phyloP scores from a whole-genome alignment of 2,113 vertebrate genomes.

The Aegotheles bennettii region DNA sequence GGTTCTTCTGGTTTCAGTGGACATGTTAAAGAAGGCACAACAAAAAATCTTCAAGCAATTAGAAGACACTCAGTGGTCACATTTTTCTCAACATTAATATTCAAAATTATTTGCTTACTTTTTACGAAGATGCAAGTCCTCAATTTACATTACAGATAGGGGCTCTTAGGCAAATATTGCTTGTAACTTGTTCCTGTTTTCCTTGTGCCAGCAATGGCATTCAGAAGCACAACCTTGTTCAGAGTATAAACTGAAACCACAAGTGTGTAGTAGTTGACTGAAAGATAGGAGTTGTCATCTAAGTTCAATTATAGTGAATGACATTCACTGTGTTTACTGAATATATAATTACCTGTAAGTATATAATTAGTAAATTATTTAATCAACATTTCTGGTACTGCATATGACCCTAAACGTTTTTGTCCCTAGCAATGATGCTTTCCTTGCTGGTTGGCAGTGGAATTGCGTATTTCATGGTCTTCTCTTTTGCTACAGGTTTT shows the following conservation, averaged over 20 bases:
- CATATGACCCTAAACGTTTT: neutral
- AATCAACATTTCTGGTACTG: neutral
- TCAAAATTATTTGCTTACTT: neutral
- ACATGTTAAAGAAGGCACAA: neutral
- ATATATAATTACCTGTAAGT: neutral
- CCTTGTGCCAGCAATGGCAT: neutral
- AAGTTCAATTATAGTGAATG: neutral
- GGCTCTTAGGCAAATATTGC: neutral
- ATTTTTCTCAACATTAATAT: neutral
- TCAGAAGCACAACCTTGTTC: neutral
- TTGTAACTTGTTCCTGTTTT: neutral
- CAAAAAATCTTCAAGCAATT: neutral
- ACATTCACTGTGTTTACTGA: neutral
- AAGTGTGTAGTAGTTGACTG: neutral
- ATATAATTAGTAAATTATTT: neutral
- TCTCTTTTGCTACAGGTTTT: conserved; percentile 81
- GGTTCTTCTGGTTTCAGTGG: neutral
- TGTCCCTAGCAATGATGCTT: neutral
- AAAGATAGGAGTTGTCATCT: neutral
- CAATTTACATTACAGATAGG: neutral
- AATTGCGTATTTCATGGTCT: neutral
- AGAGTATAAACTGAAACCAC: neutral
- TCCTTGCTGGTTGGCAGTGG: neutral
- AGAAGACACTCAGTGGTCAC: neutral
- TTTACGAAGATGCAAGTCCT: neutral